Percentiles rank a stretch among this genome's conserved stretches.
phyloP scores from a whole-genome alignment of 2,113 vertebrate species.

The Halcyon senegalensis region DNA sequence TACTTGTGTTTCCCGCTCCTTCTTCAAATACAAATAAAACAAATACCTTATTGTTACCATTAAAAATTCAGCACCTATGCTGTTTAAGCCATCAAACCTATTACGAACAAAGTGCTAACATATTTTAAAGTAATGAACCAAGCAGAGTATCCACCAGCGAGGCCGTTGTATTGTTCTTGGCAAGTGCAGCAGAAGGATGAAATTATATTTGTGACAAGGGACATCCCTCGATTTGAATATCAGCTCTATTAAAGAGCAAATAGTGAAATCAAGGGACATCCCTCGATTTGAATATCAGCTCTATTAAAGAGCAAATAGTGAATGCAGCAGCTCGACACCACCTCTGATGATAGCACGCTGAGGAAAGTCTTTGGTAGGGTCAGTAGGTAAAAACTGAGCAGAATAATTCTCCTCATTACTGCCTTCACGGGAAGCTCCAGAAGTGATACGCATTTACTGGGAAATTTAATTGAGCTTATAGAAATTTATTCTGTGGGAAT shows the following conservation, averaged over 20 bases:
- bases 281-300: neutral
- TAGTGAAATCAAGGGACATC: neutral
- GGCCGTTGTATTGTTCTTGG: neutral
- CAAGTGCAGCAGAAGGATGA: neutral
- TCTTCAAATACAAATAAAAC: neutral
- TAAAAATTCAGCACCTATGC: slow-evolving; percentile 14
- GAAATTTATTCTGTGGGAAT: neutral
- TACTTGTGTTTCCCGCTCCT: neutral
- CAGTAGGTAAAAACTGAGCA: neutral
- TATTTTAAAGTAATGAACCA: slow-evolving; percentile 38
- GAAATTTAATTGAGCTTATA: neutral
- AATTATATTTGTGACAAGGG: slow-evolving; percentile 26
- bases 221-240: neutral
- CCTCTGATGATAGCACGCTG: neutral
- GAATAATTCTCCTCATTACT: neutral
- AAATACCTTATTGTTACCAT: neutral
- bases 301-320: neutral
- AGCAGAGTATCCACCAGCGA: neutral
- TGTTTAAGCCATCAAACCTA: slow-evolving; percentile 8
- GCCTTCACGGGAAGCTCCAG: neutral
- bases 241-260: slow-evolving; percentile 8
- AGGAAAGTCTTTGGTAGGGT: neutral
- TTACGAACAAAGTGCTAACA: slow-evolving; percentile 1
- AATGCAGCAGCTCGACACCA: neutral
- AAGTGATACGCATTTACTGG: neutral